Conservation (phyloP, 2,113 vertebrate genomes). For the Cheilinus undulatus region DNA sequence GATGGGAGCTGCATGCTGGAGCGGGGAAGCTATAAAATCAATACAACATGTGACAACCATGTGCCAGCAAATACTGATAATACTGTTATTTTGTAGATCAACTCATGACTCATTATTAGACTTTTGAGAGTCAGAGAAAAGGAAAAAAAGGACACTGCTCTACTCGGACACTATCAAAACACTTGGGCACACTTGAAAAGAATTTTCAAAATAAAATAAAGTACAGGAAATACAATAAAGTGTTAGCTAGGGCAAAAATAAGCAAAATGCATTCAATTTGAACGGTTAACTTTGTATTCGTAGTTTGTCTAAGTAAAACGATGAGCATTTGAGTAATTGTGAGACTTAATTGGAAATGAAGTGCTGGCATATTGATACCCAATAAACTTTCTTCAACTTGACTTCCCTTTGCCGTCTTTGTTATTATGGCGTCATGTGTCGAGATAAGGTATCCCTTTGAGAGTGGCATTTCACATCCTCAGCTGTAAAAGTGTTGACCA, state of each 20-base stretch:
- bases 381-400: not conserved
- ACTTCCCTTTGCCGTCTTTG: not conserved
- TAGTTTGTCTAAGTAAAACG: too few species aligned
- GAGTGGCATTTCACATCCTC: not conserved
- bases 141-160: too few species aligned
- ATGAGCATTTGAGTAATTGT: not conserved
- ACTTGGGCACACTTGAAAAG: too few species aligned
- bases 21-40: not conserved
- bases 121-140: too few species aligned
- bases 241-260: too few species aligned
- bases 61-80: constrained; percentile 39
- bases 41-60: constrained; percentile 38
- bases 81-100: constrained; percentile 14
- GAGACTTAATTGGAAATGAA: not conserved
- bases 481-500: not conserved
- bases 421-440: not conserved
- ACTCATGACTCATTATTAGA: not conserved
- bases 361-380: not conserved
- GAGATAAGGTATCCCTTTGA: too few species aligned
- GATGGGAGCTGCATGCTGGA: not conserved
- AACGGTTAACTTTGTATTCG: too few species aligned
- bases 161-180: too few species aligned
- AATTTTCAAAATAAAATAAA: not conserved
- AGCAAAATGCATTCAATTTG: too few species aligned
- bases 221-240: too few species aligned